phyloP scores from a whole-genome alignment of 2,797 vertebrate species.

The Synanceia verrucosa region DNA sequence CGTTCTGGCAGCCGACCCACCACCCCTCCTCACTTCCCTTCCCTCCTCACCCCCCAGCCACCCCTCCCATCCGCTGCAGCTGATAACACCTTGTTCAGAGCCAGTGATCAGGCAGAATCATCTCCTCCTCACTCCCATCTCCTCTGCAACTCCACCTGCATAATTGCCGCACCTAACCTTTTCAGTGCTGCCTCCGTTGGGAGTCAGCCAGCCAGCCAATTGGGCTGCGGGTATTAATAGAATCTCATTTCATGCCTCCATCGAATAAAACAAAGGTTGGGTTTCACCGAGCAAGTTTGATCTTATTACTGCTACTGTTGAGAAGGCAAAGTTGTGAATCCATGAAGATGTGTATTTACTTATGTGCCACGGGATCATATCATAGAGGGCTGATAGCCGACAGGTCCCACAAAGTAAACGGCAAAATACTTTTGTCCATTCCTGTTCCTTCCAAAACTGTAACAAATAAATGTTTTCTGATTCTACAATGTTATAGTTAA shows the following conservation, averaged over 20 bases:
- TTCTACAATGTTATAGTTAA: not conserved
- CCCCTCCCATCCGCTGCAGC: slow-evolving; percentile 47
- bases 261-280: slow-evolving; percentile 87
- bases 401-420: slow-evolving; percentile 9
- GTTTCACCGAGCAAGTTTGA: slow-evolving; percentile 81
- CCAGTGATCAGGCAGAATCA: slow-evolving; percentile 76
- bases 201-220: slow-evolving; percentile 79
- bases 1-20: slow-evolving; percentile 68
- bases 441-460: too few species aligned
- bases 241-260: slow-evolving; percentile 83
- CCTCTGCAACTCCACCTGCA: slow-evolving; percentile 83
- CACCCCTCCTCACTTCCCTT: slow-evolving; percentile 13
- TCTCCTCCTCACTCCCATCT: slow-evolving; percentile 77
- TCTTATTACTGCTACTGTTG: slow-evolving; percentile 79
- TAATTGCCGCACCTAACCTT: slow-evolving; percentile 88
- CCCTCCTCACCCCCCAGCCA: not conserved
- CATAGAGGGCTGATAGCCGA: not conserved
- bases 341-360: slow-evolving; percentile 28
- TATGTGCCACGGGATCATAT: slow-evolving; percentile 19
- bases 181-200: slow-evolving; percentile 80
- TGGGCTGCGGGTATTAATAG: slow-evolving; percentile 84
- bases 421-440: not conserved
- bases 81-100: slow-evolving; percentile 77
- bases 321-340: slow-evolving; percentile 61
- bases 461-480: not conserved